Evolutionary conservation across 2,888 invertebrate species (phyloP).

Genomic region (Pristionchus entomophagus): DNA sequence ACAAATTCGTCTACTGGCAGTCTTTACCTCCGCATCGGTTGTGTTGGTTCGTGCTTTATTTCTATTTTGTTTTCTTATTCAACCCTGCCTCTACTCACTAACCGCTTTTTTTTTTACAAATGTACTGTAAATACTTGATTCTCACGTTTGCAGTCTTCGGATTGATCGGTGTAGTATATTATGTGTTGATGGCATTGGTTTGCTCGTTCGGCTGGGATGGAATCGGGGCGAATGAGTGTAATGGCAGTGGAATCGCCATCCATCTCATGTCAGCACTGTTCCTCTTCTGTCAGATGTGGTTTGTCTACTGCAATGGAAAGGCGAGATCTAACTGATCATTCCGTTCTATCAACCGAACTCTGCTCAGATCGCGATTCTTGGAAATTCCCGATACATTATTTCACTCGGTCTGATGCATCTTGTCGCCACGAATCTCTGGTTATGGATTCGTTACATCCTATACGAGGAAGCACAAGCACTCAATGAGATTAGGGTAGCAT

Average conservation of each 20-base stretch:
- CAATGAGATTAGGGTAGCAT: conserved; percentile 56
- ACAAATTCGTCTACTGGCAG: conserved; percentile 65
- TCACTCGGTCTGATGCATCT: conserved; percentile 63
- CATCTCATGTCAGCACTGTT: conserved; percentile 17
- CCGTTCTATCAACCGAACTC: background rate
- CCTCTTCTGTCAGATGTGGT: conserved; percentile 62
- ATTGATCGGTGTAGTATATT: conserved; percentile 63
- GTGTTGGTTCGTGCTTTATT: conserved; percentile 55
- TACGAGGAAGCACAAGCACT: conserved; percentile 66
- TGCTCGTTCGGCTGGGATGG: conserved; percentile 46
- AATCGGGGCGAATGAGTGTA: conserved; percentile 39
- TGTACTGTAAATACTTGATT: too few relatives aligned
- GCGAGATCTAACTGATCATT: conserved; percentile 37
- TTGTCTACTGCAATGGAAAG: conserved; percentile 67
- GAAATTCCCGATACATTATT: conserved; percentile 53
- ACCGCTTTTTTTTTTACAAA: too few relatives aligned
- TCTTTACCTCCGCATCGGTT: conserved; percentile 63
- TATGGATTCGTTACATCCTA: conserved; percentile 65
- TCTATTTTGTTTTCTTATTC: too few relatives aligned
- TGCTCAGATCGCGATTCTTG: conserved; percentile 63
- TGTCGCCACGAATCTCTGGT: conserved; percentile 64
- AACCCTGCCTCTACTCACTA: too few relatives aligned
- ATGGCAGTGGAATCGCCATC: conserved; percentile 16
- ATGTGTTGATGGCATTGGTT: conserved; percentile 42
- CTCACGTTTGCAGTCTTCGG: conserved; percentile 65